Evolutionary conservation across 1,140 invertebrate genomes (phyloP).

Genomic region (Drosophila micromelanica): DNA sequence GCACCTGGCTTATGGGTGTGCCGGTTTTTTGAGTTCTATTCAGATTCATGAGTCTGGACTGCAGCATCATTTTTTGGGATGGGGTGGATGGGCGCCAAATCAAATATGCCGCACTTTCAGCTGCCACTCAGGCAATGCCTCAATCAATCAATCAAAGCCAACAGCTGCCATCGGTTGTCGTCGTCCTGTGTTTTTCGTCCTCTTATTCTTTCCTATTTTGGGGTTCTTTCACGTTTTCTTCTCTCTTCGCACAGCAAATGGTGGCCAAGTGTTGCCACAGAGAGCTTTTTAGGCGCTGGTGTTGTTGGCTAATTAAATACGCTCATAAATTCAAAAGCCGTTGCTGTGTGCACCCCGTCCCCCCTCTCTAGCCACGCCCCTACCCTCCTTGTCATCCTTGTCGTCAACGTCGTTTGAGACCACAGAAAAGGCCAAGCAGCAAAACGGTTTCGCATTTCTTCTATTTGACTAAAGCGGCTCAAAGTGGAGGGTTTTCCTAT

Average conservation of each 20-base stretch:
- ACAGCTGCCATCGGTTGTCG: constrained; percentile 41
- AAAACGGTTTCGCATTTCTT: constrained; percentile 35
- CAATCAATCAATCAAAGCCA: constrained; percentile 76
- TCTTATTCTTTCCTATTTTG: neutral
- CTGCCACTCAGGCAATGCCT: constrained; percentile 73
- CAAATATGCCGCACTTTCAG: constrained; percentile 75
- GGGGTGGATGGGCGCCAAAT: constrained; percentile 35
- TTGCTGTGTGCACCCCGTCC: neutral
- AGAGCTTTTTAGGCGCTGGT: constrained; percentile 8
- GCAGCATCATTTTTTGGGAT: neutral
- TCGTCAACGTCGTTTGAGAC: neutral
- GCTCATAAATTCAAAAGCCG: constrained; percentile 77
- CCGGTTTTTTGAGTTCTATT: constrained; percentile 6
- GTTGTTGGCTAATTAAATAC: constrained; percentile 71
- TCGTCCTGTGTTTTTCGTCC: neutral
- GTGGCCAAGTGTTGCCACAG: constrained; percentile 40
- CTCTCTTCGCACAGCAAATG: constrained; percentile 27
- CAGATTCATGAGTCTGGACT: constrained; percentile 35
- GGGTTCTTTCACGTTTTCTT: neutral
- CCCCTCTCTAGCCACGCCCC: neutral
- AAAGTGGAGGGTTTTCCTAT: neutral
- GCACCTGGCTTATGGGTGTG: constrained; percentile 1
- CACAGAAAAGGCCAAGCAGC: constrained; percentile 28
- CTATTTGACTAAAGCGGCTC: constrained; percentile 42
- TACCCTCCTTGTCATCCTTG: neutral